These are phyloP conservation scores for Eudasyphora cyanicolor DNA, from an alignment of 2,888 invertebrate genomes.

Conservation along the genomic window DNA sequence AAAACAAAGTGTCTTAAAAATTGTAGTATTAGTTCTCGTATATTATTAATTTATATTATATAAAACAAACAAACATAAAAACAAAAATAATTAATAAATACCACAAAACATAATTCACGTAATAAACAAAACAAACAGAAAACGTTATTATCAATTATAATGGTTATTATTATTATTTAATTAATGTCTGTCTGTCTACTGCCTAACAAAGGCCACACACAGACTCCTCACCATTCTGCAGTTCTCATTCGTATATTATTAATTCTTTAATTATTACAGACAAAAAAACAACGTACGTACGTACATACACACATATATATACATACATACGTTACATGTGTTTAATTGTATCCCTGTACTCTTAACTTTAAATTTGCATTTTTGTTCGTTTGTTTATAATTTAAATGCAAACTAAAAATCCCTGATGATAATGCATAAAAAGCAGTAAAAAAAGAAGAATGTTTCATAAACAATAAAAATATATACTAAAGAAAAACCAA, in stretches of 20 bases:
- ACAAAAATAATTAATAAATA: slow-evolving; percentile 49
- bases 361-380: slow-evolving; percentile 55
- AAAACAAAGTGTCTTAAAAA: slow-evolving; percentile 78
- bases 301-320: neutral
- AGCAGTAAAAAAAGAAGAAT: slow-evolving; percentile 61
- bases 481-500: slow-evolving; percentile 45
- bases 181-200: slow-evolving; percentile 69
- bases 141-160: slow-evolving; percentile 70
- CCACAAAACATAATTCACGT: slow-evolving; percentile 56
- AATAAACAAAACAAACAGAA: slow-evolving; percentile 50
- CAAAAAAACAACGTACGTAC: neutral
- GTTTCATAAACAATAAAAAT: slow-evolving; percentile 65
- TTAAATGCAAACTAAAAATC: slow-evolving; percentile 57
- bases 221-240: neutral
- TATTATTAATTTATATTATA: slow-evolving; percentile 68
- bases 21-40: slow-evolving; percentile 74
- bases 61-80: slow-evolving; percentile 62
- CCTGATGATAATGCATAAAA: slow-evolving; percentile 60
- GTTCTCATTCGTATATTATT: slow-evolving; percentile 11
- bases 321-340: too few relatives aligned
- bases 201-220: neutral
- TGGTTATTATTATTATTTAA: slow-evolving; percentile 77
- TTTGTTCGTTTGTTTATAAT: slow-evolving; percentile 42
- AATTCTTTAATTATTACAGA: slow-evolving; percentile 17
- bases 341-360: slow-evolving; percentile 57